Evolutionary conservation across 92 coral and sea anemone genomes (phyloP).

Genomic region (Ricordea florida): DNA sequence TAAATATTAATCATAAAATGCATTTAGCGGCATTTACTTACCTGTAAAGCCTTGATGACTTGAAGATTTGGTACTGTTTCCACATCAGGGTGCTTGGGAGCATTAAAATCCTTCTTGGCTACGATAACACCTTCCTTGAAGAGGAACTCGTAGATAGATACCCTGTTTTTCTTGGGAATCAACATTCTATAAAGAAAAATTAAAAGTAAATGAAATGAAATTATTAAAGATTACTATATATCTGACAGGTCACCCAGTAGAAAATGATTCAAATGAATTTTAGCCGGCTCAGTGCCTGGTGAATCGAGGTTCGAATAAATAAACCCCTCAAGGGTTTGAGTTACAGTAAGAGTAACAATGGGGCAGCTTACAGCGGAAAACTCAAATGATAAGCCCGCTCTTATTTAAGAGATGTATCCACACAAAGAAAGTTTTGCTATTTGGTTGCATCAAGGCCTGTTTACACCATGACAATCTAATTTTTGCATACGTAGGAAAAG

Average conservation of each 20-base stretch:
- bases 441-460: too few species aligned
- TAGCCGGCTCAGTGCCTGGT: too few species aligned
- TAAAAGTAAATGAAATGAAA: background rate
- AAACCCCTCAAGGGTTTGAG: too few species aligned
- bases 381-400: too few species aligned
- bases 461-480: background rate
- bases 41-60: constrained; percentile 84
- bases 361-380: too few species aligned
- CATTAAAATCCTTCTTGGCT: constrained; percentile 86
- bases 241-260: too few species aligned
- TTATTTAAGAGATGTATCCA: too few species aligned
- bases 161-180: constrained; percentile 97
- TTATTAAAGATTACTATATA: background rate
- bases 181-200: constrained; percentile 78
- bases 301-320: too few species aligned
- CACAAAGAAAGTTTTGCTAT: too few species aligned
- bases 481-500: background rate
- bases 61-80: constrained; percentile 94
- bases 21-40: background rate
- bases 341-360: too few species aligned
- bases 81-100: constrained; percentile 75
- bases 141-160: constrained; percentile 90
- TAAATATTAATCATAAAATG: too few species aligned
- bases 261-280: too few species aligned
- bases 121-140: constrained; percentile 97